These are phyloP conservation scores for Antheraea mylitta DNA, from an alignment of 1,140 invertebrate genomes.

Conservation along the genomic window DNA sequence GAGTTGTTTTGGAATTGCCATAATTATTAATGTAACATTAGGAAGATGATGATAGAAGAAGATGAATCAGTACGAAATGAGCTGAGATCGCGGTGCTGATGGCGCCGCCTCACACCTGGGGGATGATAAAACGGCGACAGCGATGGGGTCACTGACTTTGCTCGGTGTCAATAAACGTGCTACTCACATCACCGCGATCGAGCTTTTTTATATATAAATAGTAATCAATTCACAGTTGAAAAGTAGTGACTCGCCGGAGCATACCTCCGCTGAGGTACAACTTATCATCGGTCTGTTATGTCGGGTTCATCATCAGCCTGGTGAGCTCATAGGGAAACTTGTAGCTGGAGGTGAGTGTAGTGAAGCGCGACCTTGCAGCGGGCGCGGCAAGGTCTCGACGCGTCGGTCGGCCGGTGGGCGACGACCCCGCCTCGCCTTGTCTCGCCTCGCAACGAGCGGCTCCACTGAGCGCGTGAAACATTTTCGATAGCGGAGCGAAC, in stretches of 20 bases:
- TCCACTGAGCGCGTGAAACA: too few species aligned
- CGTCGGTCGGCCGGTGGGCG: slow-evolving; percentile 29
- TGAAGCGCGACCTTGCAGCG: slow-evolving; percentile 40
- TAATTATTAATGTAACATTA: too few species aligned
- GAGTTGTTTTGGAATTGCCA: too few species aligned
- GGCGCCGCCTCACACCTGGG: neutral
- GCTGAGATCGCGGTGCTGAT: too few species aligned
- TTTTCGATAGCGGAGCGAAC: neutral
- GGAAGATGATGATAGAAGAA: too few species aligned
- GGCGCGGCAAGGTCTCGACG: slow-evolving; percentile 37
- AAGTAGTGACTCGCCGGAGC: slow-evolving; percentile 9
- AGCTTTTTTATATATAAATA: neutral
- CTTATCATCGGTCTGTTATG: neutral
- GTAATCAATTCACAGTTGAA: neutral
- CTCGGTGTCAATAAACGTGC: slow-evolving; percentile 5
- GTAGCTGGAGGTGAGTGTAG: too few species aligned
- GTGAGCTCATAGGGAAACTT: too few species aligned
- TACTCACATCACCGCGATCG: neutral
- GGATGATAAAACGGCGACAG: slow-evolving; percentile 9
- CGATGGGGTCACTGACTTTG: slow-evolving; percentile 6
- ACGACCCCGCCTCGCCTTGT: slow-evolving; percentile 37
- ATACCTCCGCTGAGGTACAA: slow-evolving; percentile 7
- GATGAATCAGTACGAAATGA: too few species aligned
- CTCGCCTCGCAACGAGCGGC: slow-evolving; percentile 28
- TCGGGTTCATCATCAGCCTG: neutral